Evolutionary conservation across 2,797 vertebrate genomes (phyloP).

Genomic region (Novumbra hubbsi): DNA sequence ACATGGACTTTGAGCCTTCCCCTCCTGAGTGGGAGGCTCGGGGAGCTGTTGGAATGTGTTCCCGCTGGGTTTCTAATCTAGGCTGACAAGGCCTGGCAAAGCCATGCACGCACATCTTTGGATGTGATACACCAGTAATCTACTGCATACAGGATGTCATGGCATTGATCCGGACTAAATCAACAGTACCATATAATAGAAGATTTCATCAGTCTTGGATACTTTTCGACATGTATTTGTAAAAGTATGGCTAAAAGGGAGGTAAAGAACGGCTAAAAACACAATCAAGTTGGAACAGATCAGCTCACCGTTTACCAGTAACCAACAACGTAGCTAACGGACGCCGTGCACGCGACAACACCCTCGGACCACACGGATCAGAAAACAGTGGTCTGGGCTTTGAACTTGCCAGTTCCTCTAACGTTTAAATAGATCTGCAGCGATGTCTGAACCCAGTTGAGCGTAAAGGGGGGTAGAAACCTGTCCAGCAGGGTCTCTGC

Average conservation of each 20-base stretch:
- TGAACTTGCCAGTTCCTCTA: background rate
- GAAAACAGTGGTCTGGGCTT: background rate
- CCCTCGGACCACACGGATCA: background rate
- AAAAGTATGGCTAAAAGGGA: no score
- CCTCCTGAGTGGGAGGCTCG: background rate
- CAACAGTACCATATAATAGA: background rate
- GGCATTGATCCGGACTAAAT: background rate
- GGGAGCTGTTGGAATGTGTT: conserved; percentile 33
- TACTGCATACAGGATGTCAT: background rate
- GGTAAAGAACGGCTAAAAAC: no score
- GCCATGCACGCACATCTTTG: background rate
- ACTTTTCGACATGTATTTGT: background rate
- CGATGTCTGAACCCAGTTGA: background rate
- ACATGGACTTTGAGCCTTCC: background rate
- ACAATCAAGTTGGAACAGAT: background rate
- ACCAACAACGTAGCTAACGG: background rate
- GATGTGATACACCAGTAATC: background rate
- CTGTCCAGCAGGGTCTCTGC: background rate
- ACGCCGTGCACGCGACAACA: background rate
- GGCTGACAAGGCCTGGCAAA: background rate
- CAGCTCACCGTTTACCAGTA: background rate
- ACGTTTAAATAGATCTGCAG: background rate
- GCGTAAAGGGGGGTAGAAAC: background rate
- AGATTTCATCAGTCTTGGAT: background rate
- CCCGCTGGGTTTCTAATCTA: conserved; percentile 22